Evolutionary conservation across 2,797 vertebrate genomes (phyloP), one percentile per base, ranked within the genome.

Genomic region (Notolabrus celidotus): DNA sequence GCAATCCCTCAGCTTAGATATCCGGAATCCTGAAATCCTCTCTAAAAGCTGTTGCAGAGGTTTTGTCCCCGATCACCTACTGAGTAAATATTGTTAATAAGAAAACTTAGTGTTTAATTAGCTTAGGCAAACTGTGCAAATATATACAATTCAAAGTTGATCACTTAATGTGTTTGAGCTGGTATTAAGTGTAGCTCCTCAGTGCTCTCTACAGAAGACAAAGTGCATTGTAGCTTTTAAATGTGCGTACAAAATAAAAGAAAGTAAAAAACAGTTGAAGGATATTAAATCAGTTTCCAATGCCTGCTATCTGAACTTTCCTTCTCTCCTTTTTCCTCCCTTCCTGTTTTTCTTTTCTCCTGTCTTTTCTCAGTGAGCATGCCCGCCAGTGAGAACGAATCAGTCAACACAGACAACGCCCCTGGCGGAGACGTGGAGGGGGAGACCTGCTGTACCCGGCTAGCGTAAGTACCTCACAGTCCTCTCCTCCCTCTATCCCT

Each of bases 341-440:
- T 54, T 22, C 52, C 25, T 62, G 23, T 65, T 43, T 71, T 41
- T 54, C 12, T 71, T 31, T 53, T 56, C 38, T 38, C 75, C 22
- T 69, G 57, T 49, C 7, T 36, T 79, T 51, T 79, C 58, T 67
- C 94, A 99, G 98, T 99, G 96, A 99, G 97, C 91, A 98, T 99
- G 96, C 98, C 98, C 61, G 96, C 98, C 73, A 99, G 98, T 12
- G 98, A 99, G 91, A 99, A 96, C 0, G 98, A 99, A 89, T 99
- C 98, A 7, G 97, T 99, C 86, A 99, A 99, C 94, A 99, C 97
- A 4, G 98, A 99, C 88, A 98, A 98, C 25, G 96, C 94, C 62
- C 95, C 97, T 10, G 96, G 96, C 64, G 96, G 95, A 15, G 97
- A 99, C 62, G 95, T 96, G 84, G 98, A 99, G 77, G 97, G 97